Evolutionary conservation across 1,140 invertebrate genomes (phyloP).

Genomic region (Pachyrhynchus sulphureomaculatus): DNA sequence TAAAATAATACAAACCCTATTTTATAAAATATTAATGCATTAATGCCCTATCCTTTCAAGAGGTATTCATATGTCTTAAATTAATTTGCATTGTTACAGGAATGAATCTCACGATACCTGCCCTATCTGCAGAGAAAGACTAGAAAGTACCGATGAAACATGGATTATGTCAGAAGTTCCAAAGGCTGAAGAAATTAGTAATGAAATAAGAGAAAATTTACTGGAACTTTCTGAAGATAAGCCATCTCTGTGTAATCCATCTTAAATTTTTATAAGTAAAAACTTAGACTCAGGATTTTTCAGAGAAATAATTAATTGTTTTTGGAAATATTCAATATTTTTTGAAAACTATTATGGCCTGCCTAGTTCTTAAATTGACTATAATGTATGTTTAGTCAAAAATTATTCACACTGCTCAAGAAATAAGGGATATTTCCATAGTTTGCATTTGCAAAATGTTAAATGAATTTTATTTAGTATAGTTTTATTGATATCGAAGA

Average conservation of each 20-base stretch:
- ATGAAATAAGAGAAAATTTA: slow-evolving; percentile 55
- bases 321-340: too few species aligned
- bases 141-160: slow-evolving; percentile 64
- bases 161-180: slow-evolving; percentile 69
- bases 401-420: not conserved
- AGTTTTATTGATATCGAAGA: too few species aligned
- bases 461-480: too few species aligned
- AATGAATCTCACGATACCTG: slow-evolving; percentile 67
- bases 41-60: not conserved
- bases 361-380: not conserved
- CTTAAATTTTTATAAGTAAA: slow-evolving; percentile 27
- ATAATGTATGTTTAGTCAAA: not conserved
- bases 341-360: too few species aligned
- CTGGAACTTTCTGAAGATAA: slow-evolving; percentile 42
- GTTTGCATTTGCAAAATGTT: too few species aligned
- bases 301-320: not conserved
- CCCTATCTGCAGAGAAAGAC: slow-evolving; percentile 64
- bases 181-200: slow-evolving; percentile 60
- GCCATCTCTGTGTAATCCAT: slow-evolving; percentile 33
- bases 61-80: too few species aligned
- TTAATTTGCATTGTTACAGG: too few species aligned
- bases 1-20: not conserved
- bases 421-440: too few species aligned
- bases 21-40: not conserved
- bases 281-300: not conserved